Base-by-base conservation (phyloP, 1,140 invertebrate genomes). In the Phthorimaea operculella region DNA sequence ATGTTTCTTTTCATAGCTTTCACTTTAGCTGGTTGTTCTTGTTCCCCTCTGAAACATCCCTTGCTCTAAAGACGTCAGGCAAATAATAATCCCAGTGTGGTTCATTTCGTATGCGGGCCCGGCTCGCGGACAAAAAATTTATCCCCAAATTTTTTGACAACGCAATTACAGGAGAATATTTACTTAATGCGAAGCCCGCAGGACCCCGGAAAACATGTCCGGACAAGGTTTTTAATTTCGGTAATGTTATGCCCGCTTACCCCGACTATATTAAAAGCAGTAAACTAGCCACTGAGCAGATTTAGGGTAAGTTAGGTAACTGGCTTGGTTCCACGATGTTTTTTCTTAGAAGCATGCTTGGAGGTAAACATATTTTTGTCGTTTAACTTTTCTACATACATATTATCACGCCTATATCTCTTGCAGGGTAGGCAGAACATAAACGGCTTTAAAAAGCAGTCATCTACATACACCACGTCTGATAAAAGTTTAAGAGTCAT, bases 111-210 rank as follows among this genome's bases (percentile, higher is more conserved):
- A 77, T 79, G 74, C 74, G 66, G 67, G 67, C 53, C 57, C 57
- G 61, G 62, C 57, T 66, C 54, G 66, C 55, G 51, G 60, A 66
- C 72, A 76, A 75, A 76, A 76, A 74, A 66, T 70, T 75, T 72
- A 76, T 71, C 70, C 48, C 56, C 57, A 66, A 63, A 75, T 77
- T 71, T 73, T 74, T 69, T 70, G 64, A 76, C 71, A 78, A 76
- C 65, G 66, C 73, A 78, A 78, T 78, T 75, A 74, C 69, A 74
- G 65, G 60, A n/a, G n/a, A 71, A 69, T 74, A 72, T 74, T 74
- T 74, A 74, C 68, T 74, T 70, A 74, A 74, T 70, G 59, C 61
- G 54, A 45, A 39, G 57, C 45, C 60, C 36, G 58, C 63, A 51
- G 55, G 60, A 55, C 48, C 53, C 52, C 58, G 36, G 51, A 62